Evolutionary conservation across 2,113 vertebrate species (phyloP).

Genomic region (Panurus biarmicus): DNA sequence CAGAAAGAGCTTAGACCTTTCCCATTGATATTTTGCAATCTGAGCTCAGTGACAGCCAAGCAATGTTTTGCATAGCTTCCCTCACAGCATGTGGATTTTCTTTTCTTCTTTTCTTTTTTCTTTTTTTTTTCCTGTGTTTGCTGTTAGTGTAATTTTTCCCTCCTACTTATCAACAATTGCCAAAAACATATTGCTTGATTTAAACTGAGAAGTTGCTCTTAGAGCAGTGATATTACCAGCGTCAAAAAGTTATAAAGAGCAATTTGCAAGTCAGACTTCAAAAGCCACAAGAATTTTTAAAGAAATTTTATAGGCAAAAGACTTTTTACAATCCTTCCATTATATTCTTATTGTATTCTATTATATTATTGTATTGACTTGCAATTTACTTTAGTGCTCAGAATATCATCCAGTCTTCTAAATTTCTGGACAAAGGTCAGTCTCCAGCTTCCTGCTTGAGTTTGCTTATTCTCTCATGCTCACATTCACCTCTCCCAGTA

Average conservation of each 20-base stretch:
- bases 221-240: background rate
- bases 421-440: background rate
- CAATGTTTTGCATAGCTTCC: background rate
- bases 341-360: background rate
- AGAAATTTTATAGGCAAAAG: too few relatives aligned
- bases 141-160: background rate
- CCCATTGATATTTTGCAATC: background rate
- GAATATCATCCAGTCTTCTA: background rate
- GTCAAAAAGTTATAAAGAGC: background rate
- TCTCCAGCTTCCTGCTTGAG: background rate
- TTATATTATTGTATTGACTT: background rate
- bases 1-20: background rate
- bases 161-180: background rate
- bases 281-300: background rate
- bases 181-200: background rate
- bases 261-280: background rate
- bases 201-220: background rate
- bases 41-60: background rate
- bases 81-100: background rate
- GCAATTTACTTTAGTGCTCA: background rate
- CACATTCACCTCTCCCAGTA: background rate
- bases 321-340: background rate
- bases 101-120: background rate
- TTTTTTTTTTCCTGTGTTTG: background rate
- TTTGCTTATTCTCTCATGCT: background rate